Evolutionary conservation across 2,797 vertebrate genomes (phyloP).

Genomic region (Cynodonichthys magdalenae): DNA sequence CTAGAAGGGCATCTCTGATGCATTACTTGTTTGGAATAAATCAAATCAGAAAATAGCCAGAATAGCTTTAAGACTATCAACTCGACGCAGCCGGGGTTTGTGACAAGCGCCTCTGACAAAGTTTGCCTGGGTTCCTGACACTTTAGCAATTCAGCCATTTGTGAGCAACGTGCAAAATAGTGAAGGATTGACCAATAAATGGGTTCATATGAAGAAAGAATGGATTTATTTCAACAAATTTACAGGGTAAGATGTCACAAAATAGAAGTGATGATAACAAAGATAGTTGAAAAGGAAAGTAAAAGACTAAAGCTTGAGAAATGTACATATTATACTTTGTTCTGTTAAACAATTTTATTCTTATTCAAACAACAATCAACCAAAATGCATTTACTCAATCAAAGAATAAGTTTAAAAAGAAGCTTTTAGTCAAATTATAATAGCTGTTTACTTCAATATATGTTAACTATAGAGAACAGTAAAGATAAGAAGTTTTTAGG

Average conservation of each 20-base stretch:
- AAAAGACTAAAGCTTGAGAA: neutral
- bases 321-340: no score
- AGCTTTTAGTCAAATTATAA: no score
- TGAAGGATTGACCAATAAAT: conserved; percentile 28
- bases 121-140: conserved; percentile 33
- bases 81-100: conserved; percentile 41
- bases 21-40: conserved; percentile 66
- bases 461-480: no score
- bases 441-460: no score
- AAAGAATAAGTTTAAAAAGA: no score
- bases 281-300: neutral
- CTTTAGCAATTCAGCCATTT: conserved; percentile 30
- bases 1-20: conserved; percentile 52
- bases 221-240: conserved; percentile 7
- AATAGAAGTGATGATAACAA: conserved; percentile 21
- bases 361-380: no score
- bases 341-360: no score
- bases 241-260: neutral
- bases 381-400: no score
- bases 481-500: no score
- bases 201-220: conserved; percentile 9
- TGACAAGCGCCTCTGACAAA: conserved; percentile 48
- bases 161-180: conserved; percentile 25
- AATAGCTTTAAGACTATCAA: conserved; percentile 56
- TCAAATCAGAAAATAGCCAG: conserved; percentile 50